Conservation (phyloP, 2,113 vertebrate species). For the Himantopus leucocephalus region DNA sequence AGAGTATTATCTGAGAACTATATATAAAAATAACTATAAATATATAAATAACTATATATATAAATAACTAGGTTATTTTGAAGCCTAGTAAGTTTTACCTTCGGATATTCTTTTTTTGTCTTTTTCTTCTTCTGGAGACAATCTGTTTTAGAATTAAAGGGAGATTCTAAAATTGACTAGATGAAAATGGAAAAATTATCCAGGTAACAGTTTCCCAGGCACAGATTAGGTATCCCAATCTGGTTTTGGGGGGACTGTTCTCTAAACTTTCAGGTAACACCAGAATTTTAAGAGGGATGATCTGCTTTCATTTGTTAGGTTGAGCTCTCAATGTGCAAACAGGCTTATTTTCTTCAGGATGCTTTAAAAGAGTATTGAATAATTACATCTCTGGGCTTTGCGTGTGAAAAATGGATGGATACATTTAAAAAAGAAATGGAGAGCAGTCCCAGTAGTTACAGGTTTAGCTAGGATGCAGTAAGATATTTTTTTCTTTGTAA, state of each 20-base stretch:
- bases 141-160: neutral
- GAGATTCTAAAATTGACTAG: neutral
- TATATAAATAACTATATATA: neutral
- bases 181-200: neutral
- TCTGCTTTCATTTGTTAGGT: neutral
- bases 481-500: neutral
- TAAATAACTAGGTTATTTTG: neutral
- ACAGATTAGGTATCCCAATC: neutral
- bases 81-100: neutral
- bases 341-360: neutral
- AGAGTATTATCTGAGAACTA: neutral
- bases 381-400: neutral
- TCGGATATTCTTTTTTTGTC: rapidly evolving
- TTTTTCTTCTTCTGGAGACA: neutral
- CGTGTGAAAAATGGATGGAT: neutral
- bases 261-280: neutral
- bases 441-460: neutral
- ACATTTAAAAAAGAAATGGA: neutral
- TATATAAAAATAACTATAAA: too few species aligned
- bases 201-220: neutral
- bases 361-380: neutral
- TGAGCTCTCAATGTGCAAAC: neutral
- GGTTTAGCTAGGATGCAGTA: neutral
- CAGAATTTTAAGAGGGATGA: neutral
- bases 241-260: neutral